Conservation (phyloP, 2,888 invertebrate genomes). For the Lithophane semibrunnea region DNA sequence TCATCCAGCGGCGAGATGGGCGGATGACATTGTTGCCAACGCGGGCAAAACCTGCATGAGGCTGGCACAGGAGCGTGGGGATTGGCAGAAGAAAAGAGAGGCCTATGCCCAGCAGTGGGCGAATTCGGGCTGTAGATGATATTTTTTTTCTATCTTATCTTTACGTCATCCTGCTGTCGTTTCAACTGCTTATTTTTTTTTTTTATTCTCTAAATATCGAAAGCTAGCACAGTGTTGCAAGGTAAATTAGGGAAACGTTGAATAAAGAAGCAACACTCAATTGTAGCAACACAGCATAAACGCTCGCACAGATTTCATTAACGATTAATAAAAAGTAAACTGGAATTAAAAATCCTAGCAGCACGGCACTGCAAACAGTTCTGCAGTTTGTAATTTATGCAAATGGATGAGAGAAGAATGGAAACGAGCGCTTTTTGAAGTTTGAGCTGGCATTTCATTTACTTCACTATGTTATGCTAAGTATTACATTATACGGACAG, state of each 20-base stretch:
- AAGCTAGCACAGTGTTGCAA: not conserved
- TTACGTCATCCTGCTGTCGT: too few species aligned
- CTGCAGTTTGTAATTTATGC: slow-evolving; percentile 55
- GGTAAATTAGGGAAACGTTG: not conserved
- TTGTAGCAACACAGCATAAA: not conserved
- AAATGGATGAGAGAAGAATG: slow-evolving; percentile 46
- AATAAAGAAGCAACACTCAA: not conserved
- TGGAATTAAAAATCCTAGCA: slow-evolving; percentile 46
- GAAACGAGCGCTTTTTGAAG: slow-evolving; percentile 37
- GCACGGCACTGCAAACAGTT: not conserved
- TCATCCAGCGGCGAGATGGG: too few species aligned
- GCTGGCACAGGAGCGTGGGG: too few species aligned
- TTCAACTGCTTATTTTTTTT: too few species aligned
- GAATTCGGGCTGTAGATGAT: too few species aligned
- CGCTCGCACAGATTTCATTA: slow-evolving; percentile 12
- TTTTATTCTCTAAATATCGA: not conserved
- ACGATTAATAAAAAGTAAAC: slow-evolving; percentile 16
- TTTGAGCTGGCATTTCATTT: slow-evolving; percentile 43
- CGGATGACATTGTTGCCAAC: too few species aligned
- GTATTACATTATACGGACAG: slow-evolving; percentile 3
- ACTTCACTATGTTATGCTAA: slow-evolving; percentile 22
- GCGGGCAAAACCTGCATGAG: too few species aligned
- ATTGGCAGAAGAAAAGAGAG: too few species aligned
- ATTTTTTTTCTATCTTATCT: too few species aligned
- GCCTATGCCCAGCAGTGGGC: too few species aligned